A percentile compares a stretch with the other conserved stretches of the same genome.
These are phyloP conservation scores for Lochmaea crataegi DNA, from an alignment of 2,888 invertebrate species.

Conservation along the genomic window DNA sequence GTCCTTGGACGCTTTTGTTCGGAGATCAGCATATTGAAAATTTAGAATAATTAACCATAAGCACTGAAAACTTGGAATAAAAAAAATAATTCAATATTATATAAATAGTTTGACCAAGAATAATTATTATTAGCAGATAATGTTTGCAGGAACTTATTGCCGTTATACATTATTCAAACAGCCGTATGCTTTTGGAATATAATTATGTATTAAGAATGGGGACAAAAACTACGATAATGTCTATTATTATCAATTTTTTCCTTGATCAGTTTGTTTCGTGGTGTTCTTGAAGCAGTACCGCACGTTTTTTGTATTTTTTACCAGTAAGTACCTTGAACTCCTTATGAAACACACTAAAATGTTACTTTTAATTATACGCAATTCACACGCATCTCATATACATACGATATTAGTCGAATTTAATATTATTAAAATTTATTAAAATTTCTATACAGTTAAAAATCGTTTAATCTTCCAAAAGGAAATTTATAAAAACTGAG, in stretches of 20 bases:
- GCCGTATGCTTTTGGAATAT: slow-evolving; percentile 7
- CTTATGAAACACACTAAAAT: background rate
- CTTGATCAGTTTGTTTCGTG: slow-evolving; percentile 18
- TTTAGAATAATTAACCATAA: background rate
- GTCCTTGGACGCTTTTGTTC: no score
- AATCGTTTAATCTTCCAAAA: no score
- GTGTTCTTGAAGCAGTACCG: slow-evolving; percentile 11
- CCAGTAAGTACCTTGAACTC: slow-evolving; percentile 1
- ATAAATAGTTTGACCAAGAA: background rate
- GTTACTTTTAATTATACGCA: no score
- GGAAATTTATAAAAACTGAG: no score
- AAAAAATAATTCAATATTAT: no score
- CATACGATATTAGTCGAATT: background rate
- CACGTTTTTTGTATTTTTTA: background rate
- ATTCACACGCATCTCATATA: background rate
- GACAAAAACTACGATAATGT: slow-evolving; percentile 8
- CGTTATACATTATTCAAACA: slow-evolving; percentile 11
- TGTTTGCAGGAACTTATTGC: background rate
- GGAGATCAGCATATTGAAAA: no score
- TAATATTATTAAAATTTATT: no score
- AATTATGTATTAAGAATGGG: slow-evolving; percentile 17
- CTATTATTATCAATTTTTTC: slow-evolving; percentile 24
- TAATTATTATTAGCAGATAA: background rate
- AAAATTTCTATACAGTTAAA: no score
- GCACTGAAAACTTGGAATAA: background rate